Base-by-base conservation (phyloP, 2,888 invertebrate genomes). In the Cyrtodaria siliqua region DNA sequence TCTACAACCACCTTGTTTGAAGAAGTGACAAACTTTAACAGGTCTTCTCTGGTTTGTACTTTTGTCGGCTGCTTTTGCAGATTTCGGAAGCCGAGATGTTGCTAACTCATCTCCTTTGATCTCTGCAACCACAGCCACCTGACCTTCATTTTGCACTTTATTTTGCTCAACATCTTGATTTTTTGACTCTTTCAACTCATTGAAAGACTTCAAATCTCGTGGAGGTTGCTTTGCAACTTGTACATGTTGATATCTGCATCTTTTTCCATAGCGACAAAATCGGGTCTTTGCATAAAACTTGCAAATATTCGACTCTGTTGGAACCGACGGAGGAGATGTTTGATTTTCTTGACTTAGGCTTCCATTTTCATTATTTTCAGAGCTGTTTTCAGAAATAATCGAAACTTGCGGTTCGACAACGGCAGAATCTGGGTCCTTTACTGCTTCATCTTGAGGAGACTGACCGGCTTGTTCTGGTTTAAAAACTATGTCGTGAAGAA, bases 191-290 rank as follows among this genome's bases (percentile, higher is more conserved):
- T 44, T 64, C 44, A 64, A 27, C 42, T 64, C 60, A 27, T 68
- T 60, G 29, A 44, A 33, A 33, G 12, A 12, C n/a, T 33, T 55
- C 29, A 18, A n/a, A 23, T 52, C 23, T 14, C 20, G 14, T 20
- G 14, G 14, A 9, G 14, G 14, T 16, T 26, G 52, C 14, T 14
- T 24, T 52, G 24, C 20, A 23, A 24, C 52, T 23, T 6, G 26
- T 20, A 62, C 56, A 73, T 88, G 88, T 18, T 53, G 24, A 63
- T 79, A 87, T 59, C 59, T 78, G 63, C 88, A 88, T 8, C 72
- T 61, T 20, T 74, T 81, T 64, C 86, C 87, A 86, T 77, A 85
- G 8, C 75, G 76, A 73, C 88, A 88, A 71, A 75, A 83, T 38
- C 86, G 78, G 47, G 40, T 57, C 53, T 70, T 70, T 29, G 74